Conservation (phyloP, 1,140 invertebrate genomes). For the Cherax quadricarinatus region DNA sequence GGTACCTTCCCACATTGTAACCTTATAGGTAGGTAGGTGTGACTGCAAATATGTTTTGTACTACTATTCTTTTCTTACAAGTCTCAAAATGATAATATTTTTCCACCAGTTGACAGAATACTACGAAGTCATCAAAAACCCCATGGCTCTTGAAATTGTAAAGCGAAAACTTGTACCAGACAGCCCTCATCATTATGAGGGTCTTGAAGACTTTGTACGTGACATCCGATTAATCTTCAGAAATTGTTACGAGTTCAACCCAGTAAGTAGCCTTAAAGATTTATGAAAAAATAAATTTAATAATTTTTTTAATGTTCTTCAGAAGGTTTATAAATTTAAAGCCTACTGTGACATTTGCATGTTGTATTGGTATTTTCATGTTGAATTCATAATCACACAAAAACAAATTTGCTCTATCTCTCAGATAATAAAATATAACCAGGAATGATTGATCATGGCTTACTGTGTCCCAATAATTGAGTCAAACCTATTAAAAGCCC, state of each 20-base stretch:
- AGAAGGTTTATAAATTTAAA: background rate
- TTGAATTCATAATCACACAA: too few relatives aligned
- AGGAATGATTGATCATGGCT: too few relatives aligned
- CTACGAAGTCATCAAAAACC: constrained; percentile 85
- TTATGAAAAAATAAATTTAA: background rate
- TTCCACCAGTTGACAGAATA: constrained; percentile 84
- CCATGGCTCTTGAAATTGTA: constrained; percentile 91
- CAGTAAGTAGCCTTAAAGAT: constrained; percentile 81
- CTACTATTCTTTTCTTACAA: background rate
- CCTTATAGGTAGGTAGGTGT: too few relatives aligned
- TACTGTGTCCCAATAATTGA: too few relatives aligned
- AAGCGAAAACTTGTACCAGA: constrained; percentile 86
- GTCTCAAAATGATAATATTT: background rate
- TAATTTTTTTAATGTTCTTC: background rate
- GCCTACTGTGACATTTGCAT: background rate
- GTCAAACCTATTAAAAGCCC: too few relatives aligned
- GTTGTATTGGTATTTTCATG: too few relatives aligned
- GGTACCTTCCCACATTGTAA: too few relatives aligned
- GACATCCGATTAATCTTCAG: constrained; percentile 92
- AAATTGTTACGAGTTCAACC: constrained; percentile 90
- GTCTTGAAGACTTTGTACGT: constrained; percentile 85
- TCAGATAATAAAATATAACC: too few relatives aligned
- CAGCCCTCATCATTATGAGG: constrained; percentile 84
- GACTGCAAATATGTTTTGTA: background rate
- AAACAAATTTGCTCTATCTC: too few relatives aligned